A percentile compares a stretch with the other conserved stretches of the same genome.
Conservation (phyloP, 2,888 invertebrate species). For the Nomada ferruginata region DNA sequence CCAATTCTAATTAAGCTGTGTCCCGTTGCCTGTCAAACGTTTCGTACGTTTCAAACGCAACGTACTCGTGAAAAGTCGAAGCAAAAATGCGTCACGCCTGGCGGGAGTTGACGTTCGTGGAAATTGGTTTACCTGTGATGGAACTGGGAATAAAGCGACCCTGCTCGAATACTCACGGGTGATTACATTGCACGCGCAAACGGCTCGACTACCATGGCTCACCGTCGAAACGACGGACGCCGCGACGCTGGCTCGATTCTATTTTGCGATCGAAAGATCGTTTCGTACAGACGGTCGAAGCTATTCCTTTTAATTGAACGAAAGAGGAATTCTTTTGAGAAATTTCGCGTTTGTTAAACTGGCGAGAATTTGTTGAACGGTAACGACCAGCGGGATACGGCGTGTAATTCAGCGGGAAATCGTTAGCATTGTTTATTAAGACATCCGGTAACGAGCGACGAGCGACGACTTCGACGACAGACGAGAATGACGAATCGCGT, state of each 20-base stretch:
- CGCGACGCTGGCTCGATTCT: background rate
- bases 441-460: slow-evolving; percentile 44
- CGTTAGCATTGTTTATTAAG: slow-evolving; percentile 51
- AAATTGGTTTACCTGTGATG: slow-evolving; percentile 55
- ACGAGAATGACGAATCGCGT: slow-evolving; percentile 54
- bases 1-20: too few relatives aligned
- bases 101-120: slow-evolving; percentile 42
- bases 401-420: slow-evolving; percentile 38
- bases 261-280: background rate
- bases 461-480: slow-evolving; percentile 38
- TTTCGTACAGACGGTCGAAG: background rate
- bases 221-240: background rate
- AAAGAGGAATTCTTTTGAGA: background rate
- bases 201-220: slow-evolving; percentile 38
- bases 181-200: slow-evolving; percentile 57
- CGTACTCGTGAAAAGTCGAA: too few relatives aligned
- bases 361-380: background rate
- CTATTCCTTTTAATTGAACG: too few relatives aligned
- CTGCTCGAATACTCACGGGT: slow-evolving; percentile 55
- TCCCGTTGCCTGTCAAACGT: too few relatives aligned
- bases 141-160: slow-evolving; percentile 48
- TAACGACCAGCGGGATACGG: background rate
- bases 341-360: background rate
- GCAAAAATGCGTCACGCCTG: slow-evolving; percentile 13
- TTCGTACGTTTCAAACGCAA: too few relatives aligned